These are phyloP conservation scores for Heterotilapia buettikoferi DNA, from an alignment of 2,113 vertebrate genomes.

Conservation along the genomic window DNA sequence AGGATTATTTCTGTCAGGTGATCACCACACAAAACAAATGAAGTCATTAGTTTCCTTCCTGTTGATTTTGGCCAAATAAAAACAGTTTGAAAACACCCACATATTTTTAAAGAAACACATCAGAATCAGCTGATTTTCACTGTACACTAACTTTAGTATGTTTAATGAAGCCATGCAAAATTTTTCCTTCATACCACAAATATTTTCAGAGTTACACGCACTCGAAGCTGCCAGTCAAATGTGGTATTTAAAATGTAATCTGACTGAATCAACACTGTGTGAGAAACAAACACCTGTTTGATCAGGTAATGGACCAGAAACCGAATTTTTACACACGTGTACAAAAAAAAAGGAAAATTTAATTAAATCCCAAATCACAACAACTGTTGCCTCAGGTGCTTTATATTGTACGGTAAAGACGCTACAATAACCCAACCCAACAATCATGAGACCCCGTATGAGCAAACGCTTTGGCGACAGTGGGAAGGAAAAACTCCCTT, in stretches of 20 bases:
- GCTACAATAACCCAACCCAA: neutral
- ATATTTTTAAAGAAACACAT: neutral
- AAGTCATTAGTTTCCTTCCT: neutral
- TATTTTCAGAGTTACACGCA: neutral
- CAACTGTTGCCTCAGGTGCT: neutral
- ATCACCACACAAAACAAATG: neutral
- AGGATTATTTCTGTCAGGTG: neutral
- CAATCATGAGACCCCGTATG: accelerated
- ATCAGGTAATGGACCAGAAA: neutral
- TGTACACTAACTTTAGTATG: neutral
- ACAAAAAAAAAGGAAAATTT: neutral
- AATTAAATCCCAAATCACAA: neutral
- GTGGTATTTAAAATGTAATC: neutral
- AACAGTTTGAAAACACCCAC: neutral
- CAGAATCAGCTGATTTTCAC: neutral
- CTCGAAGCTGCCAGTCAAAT: neutral
- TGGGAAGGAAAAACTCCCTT: neutral
- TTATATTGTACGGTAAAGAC: neutral
- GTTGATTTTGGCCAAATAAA: neutral
- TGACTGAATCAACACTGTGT: neutral
- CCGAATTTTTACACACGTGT: accelerated
- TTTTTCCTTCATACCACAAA: neutral
- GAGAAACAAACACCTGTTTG: neutral
- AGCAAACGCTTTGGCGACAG: accelerated
- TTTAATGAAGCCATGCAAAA: neutral